A percentile compares a stretch with the other conserved stretches of the same genome.
phyloP scores from a whole-genome alignment of 1,140 invertebrate genomes.

The Drosophila pseudoananassae region DNA sequence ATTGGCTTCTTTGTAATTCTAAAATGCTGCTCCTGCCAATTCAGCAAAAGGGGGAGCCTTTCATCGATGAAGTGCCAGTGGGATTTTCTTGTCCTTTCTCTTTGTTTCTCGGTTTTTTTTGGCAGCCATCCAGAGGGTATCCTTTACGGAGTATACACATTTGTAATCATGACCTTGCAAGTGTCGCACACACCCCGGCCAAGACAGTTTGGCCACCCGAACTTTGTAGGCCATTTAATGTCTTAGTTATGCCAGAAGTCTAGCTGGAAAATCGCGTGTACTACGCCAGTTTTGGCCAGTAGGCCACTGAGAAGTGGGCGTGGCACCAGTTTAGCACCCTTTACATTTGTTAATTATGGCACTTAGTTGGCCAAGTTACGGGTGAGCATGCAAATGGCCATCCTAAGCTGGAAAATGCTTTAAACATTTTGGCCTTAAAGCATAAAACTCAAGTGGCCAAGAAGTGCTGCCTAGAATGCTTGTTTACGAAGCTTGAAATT shows the following conservation, averaged over 20 bases:
- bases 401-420: not conserved
- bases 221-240: slow-evolving; percentile 34
- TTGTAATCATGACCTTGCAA: slow-evolving; percentile 46
- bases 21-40: not conserved
- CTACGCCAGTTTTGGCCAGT: slow-evolving; percentile 36
- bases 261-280: slow-evolving; percentile 46
- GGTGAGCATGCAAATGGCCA: slow-evolving; percentile 15
- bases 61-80: slow-evolving; percentile 1
- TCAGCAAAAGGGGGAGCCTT: slow-evolving; percentile 4
- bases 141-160: slow-evolving; percentile 12
- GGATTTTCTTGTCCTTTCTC: not conserved
- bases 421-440: slow-evolving; percentile 3
- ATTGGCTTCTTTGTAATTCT: not conserved
- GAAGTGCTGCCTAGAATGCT: slow-evolving; percentile 43
- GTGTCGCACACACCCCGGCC: slow-evolving; percentile 13
- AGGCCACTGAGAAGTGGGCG: slow-evolving; percentile 26
- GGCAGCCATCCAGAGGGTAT: slow-evolving; percentile 37
- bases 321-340: slow-evolving; percentile 39
- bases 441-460: slow-evolving; percentile 34
- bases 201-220: not conserved
- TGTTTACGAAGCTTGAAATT: slow-evolving; percentile 50
- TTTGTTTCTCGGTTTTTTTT: slow-evolving; percentile 21
- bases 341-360: slow-evolving; percentile 47
- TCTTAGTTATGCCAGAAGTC: slow-evolving; percentile 42
- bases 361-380: slow-evolving; percentile 42